These are phyloP conservation scores for Hemicentrotus pulcherrimus DNA, from an alignment of 35 echinoderm and acorn worm species.

Conservation along the genomic window DNA sequence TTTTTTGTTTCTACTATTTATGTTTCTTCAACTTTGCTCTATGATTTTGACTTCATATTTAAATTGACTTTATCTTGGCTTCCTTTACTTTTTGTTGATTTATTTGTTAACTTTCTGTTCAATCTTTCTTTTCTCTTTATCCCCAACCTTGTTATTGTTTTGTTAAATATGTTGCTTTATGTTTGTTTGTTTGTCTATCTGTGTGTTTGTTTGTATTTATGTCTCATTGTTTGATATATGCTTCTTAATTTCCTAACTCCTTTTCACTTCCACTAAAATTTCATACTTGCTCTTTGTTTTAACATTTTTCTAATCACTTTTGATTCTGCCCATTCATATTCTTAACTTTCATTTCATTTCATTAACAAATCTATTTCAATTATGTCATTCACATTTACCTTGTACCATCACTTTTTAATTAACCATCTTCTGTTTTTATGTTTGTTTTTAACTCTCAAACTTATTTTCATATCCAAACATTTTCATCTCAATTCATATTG, in stretches of 20 bases:
- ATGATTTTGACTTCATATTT: background rate
- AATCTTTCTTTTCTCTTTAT: constrained; percentile 25
- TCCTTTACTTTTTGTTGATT: background rate
- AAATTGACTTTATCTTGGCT: background rate
- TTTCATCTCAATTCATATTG: background rate
- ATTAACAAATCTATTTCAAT: background rate
- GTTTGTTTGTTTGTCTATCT: background rate
- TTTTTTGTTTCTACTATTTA: background rate
- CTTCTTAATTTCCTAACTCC: background rate
- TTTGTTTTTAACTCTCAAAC: background rate
- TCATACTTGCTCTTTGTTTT: background rate
- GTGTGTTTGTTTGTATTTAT: background rate
- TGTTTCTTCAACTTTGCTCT: background rate
- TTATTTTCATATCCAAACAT: background rate
- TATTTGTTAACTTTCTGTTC: constrained; percentile 33
- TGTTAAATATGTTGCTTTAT: background rate
- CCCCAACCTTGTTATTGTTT: background rate
- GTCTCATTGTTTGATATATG: background rate
- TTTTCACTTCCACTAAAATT: background rate
- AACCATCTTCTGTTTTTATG: background rate
- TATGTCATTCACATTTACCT: background rate
- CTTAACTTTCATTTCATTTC: background rate
- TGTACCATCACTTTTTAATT: background rate
- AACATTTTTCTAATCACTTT: background rate
- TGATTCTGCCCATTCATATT: background rate